A percentile compares a stretch with the other conserved stretches of the same genome.
phyloP scores from a whole-genome alignment of 2,888 invertebrate species.

The Alsophila aescularia region DNA sequence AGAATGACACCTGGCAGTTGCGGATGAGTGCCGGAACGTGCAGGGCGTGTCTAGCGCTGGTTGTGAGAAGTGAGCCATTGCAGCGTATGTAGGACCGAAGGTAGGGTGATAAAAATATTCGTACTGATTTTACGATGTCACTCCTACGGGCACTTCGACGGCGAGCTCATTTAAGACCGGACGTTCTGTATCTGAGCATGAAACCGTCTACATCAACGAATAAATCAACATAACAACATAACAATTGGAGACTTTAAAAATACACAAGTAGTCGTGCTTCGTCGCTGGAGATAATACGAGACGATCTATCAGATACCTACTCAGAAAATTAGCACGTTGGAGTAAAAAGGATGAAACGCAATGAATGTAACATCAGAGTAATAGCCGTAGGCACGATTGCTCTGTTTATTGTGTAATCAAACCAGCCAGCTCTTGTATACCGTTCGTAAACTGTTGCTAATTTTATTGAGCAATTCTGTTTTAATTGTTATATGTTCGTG shows the following conservation, averaged over 20 bases:
- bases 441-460: constrained; percentile 37
- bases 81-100: too few species aligned
- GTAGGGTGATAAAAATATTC: too few species aligned
- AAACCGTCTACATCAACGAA: not conserved
- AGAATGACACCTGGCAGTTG: too few species aligned
- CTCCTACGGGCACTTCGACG: too few species aligned
- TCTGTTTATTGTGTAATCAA: constrained; percentile 41
- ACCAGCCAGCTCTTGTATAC: constrained; percentile 33
- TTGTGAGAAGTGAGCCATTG: too few species aligned
- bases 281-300: constrained; percentile 21
- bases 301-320: constrained; percentile 20
- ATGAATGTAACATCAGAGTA: constrained; percentile 22
- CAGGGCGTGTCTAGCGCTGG: too few species aligned
- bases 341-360: constrained; percentile 29
- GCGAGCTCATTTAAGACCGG: too few species aligned
- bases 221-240: constrained; percentile 11
- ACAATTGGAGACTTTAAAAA: too few species aligned
- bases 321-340: constrained; percentile 28
- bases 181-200: not conserved
- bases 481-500: constrained; percentile 33
- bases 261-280: constrained; percentile 17
- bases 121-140: too few species aligned
- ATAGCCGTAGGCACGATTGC: constrained; percentile 29
- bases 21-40: too few species aligned
- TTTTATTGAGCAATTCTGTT: constrained; percentile 34